Evolutionary conservation across 2,797 vertebrate genomes (phyloP), one percentile per base, ranked within the genome.

Genomic region (Chrosomus eos): DNA sequence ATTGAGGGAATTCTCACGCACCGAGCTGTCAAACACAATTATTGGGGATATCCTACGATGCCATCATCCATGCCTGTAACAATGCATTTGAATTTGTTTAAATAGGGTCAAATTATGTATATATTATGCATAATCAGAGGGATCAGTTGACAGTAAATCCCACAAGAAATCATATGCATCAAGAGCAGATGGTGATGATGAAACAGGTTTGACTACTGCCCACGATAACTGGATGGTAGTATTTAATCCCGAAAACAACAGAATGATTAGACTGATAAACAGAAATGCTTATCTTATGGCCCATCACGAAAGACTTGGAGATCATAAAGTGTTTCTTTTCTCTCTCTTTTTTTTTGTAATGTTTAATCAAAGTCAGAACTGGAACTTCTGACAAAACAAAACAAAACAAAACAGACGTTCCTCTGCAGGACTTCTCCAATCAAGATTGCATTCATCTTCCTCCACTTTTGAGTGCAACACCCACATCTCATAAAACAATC

Each of bases 1-100:
- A 93, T 93, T 90, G 84, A 88, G 78, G 85, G 77, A 87, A 78
- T 91, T 90, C 90, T 83, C 73, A 87, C 88, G 77, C 88, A 87
- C 70, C 76, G 89, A 81, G 84, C 90, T 93, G 92, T 93, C 92
- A 91, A 86, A 90, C 82, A 87, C 87, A 89, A 93, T 92, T 92
- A 93, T 90, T 89, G 83, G 88, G 55, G 89, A 92, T 68, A 90
- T 91, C 82, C 13, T n/a, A 55, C 64, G 16, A 77, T 80, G 45
- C 64, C 77, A 62, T 67, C 51, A 43, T 75, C 68, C 67, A 80
- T 79, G 80, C 71, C 48, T 55, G 48, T 85, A 45, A 88, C 86
- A 86, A 87, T 77, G 62, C 36, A 45, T 21, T 51, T 55, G 13
- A 28, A 77, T 81, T 74, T 51, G 73, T 77, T 82, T 83, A 23